Conservation (phyloP, 2,113 vertebrate species). For the Physeter macrocephalus region DNA sequence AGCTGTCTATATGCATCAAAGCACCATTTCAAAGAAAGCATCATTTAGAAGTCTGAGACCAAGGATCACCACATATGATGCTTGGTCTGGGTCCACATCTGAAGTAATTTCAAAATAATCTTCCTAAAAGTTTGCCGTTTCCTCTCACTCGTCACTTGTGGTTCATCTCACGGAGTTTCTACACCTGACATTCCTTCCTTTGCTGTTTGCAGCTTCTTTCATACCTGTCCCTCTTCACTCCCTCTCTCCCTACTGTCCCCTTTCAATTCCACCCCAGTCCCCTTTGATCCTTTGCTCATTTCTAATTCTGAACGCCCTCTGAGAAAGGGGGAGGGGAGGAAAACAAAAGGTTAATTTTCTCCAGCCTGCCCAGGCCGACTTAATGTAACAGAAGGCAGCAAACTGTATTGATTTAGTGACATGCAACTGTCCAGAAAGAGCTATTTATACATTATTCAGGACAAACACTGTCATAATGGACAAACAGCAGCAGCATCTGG, state of each 20-base stretch:
- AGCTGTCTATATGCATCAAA: neutral
- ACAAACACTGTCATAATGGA: constrained; percentile 92
- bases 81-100: neutral
- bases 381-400: constrained; percentile 92
- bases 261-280: neutral
- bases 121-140: neutral
- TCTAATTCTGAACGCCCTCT: constrained; percentile 81
- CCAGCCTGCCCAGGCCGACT: constrained; percentile 86
- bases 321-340: constrained; percentile 79
- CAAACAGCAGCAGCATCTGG: constrained; percentile 97
- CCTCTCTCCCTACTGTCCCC: neutral
- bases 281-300: constrained; percentile 73
- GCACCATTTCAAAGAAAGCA: neutral
- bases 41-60: neutral
- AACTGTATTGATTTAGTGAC: constrained; percentile 93
- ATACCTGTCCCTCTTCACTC: neutral
- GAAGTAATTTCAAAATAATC: neutral
- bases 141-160: neutral
- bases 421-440: constrained; percentile 90
- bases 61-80: neutral
- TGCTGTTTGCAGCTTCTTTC: neutral
- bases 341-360: constrained; percentile 92
- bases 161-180: neutral
- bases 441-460: constrained; percentile 92
- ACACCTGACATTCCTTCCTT: neutral